Conservation (phyloP, 1,140 invertebrate genomes). For the Sarcophaga peregrina region DNA sequence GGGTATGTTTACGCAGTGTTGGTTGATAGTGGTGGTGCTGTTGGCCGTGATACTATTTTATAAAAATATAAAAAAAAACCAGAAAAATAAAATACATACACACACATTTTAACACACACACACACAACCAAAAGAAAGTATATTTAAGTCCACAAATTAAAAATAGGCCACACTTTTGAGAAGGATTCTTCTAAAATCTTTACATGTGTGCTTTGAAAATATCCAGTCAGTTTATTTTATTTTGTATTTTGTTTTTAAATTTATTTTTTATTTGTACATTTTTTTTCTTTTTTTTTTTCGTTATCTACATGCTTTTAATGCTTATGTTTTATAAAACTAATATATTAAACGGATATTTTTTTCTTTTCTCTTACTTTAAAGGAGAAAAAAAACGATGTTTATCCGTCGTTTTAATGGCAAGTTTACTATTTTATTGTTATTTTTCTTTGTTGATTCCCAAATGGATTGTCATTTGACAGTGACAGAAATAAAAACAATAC, state of each 20-base stretch:
- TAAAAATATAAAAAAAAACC: neutral
- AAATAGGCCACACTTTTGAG: too few species aligned
- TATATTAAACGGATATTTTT: neutral
- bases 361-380: neutral
- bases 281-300: neutral
- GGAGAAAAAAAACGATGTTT: neutral
- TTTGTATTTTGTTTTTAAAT: neutral
- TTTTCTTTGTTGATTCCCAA: slow-evolving; percentile 2
- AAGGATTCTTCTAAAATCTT: too few species aligned
- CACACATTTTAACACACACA: too few species aligned
- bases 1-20: neutral
- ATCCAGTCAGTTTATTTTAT: too few species aligned
- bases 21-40: slow-evolving; percentile 30
- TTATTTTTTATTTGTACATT: neutral
- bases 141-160: too few species aligned
- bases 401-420: neutral
- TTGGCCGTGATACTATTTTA: slow-evolving; percentile 40
- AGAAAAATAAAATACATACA: too few species aligned
- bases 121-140: too few species aligned
- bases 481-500: neutral
- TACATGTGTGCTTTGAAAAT: too few species aligned
- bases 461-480: slow-evolving; percentile 4
- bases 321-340: neutral
- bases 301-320: neutral
- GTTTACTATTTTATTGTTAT: neutral